Base-by-base conservation (phyloP, 1,140 invertebrate genomes). In the Ceratoteleas bidentatus region DNA sequence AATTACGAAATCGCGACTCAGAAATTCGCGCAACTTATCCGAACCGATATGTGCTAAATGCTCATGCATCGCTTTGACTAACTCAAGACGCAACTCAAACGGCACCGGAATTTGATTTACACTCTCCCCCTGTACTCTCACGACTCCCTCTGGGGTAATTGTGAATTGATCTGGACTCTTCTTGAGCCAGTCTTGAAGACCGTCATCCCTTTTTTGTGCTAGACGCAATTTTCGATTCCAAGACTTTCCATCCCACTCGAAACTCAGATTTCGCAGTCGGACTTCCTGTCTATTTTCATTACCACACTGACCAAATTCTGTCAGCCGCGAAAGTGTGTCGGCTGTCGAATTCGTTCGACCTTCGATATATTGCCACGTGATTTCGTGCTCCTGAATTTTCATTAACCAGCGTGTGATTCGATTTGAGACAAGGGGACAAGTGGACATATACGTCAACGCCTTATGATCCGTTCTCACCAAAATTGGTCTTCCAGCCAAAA, bases 361-460 rank as follows among this genome's bases (percentile, higher is more conserved):
- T 40, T 14, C 50, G 40, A 33, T 14, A 52, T 62, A 52, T 47
- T 47, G 8, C 24, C 40, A 56, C 3, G 0, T 13, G 16, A 58
- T 62, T 14, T 61, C 53, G 13, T 58, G 58, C 0, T 70, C 58
- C 8, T 52, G 16, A 8, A 83, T 34, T 6, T 54, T 7, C 24
- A 61, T 52, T 49, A 61, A 10, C 57, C 24, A 24, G 4, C 24
- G 15, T 0, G 56, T 45, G 0, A 61, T 15, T 1, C 49, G 43
- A 24, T 50, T 11, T 9, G 49, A 60, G 3, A 53, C 32, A 2
- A 60, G 33, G 4, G 56, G 65, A 24, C 49, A 74, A 9, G 40
- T 24, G 7, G 33, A 43, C 40, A 74, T 47, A 36, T 43, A 74
- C 0, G 50, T 64, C 3, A 74, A 34, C 3, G 70, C 70, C 4